A percentile compares a stretch with the other conserved stretches of the same genome.
These are phyloP conservation scores for Planiliza haematocheilus DNA, from an alignment of 2,113 vertebrate genomes.

Conservation along the genomic window DNA sequence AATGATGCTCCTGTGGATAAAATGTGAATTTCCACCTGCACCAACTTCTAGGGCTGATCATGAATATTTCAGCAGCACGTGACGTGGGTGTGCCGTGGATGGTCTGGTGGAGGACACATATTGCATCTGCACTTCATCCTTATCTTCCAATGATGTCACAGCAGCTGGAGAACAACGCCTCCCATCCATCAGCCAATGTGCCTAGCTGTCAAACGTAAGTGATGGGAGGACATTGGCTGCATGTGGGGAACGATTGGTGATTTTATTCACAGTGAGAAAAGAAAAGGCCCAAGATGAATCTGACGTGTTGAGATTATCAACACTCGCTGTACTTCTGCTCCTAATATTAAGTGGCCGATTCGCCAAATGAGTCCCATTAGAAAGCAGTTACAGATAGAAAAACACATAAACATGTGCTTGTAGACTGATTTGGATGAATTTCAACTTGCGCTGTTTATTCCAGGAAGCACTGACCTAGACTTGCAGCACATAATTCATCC, in stretches of 20 bases:
- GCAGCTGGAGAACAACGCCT: neutral
- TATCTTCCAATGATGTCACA: neutral
- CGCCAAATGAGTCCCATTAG: slow-evolving; percentile 45
- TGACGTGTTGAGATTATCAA: slow-evolving; percentile 18
- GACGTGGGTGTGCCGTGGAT: slow-evolving; percentile 1
- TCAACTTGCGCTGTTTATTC: slow-evolving; percentile 20
- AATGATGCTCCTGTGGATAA: slow-evolving; percentile 53
- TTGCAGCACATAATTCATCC: slow-evolving; percentile 51
- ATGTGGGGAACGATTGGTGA: neutral
- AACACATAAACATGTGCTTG: neutral
- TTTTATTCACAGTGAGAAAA: slow-evolving; percentile 24
- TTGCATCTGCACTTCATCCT: slow-evolving; percentile 47
- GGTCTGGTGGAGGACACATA: neutral
- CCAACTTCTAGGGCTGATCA: slow-evolving; percentile 28
- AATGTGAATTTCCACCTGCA: slow-evolving; percentile 19
- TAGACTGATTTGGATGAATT: slow-evolving; percentile 32
- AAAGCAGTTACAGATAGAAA: slow-evolving; percentile 43
- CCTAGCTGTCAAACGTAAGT: slow-evolving; percentile 28
- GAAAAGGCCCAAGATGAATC: slow-evolving; percentile 23
- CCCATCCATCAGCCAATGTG: neutral
- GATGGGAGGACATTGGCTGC: slow-evolving; percentile 14
- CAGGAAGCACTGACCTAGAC: slow-evolving; percentile 34
- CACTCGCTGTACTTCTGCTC: slow-evolving; percentile 11
- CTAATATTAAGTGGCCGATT: slow-evolving; percentile 18
- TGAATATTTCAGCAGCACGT: slow-evolving; percentile 51